phyloP scores from a whole-genome alignment of 2,888 invertebrate species.

The Lacanobia wlatinum region DNA sequence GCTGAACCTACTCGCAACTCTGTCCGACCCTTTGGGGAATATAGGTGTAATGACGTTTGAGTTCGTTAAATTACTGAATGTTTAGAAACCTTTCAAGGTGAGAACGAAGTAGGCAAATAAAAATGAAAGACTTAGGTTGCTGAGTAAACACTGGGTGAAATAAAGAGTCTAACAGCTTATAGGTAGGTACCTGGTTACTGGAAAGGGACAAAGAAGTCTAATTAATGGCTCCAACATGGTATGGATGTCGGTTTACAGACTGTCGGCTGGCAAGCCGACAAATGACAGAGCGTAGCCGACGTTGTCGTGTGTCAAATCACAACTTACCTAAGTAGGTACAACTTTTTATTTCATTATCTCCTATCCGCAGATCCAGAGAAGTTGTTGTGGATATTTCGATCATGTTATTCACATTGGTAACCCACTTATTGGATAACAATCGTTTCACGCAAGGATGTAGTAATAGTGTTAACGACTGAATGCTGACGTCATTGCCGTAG shows the following conservation, averaged over 20 bases:
- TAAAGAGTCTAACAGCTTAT: too few relatives aligned
- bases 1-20: background rate
- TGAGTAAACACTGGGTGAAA: too few relatives aligned
- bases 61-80: background rate
- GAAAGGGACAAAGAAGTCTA: too few relatives aligned
- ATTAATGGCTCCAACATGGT: too few relatives aligned
- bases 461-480: conserved; percentile 34
- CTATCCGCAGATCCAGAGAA: background rate
- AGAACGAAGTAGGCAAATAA: too few relatives aligned
- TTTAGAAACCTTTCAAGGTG: too few relatives aligned
- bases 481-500: too few relatives aligned
- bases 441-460: conserved; percentile 21
- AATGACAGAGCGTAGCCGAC: background rate
- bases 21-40: background rate
- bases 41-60: background rate
- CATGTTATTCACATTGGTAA: conserved; percentile 14
- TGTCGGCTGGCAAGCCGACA: background rate
- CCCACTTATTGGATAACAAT: conserved; percentile 40
- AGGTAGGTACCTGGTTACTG: too few relatives aligned
- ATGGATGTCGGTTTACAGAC: background rate
- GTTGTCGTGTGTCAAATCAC: background rate
- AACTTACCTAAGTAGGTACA: too few relatives aligned
- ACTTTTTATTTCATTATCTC: background rate
- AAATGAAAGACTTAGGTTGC: too few relatives aligned
- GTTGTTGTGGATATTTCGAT: background rate